These are phyloP conservation scores for Drepana falcataria DNA, from an alignment of 2,888 invertebrate species.

Conservation along the genomic window DNA sequence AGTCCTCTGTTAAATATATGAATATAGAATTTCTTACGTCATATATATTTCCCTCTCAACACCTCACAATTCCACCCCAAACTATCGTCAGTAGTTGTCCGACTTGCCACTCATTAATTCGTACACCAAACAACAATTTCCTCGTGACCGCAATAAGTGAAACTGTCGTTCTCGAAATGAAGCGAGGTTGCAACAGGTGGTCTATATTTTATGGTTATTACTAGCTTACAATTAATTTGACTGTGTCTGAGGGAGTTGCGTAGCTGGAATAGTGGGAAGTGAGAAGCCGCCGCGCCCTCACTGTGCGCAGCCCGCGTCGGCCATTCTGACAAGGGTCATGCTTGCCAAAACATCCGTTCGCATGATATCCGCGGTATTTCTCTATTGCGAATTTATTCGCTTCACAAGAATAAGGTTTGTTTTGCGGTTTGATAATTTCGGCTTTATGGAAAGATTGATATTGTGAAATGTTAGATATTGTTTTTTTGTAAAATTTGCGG, in stretches of 20 bases:
- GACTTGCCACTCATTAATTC: not conserved
- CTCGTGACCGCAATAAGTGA: constrained; percentile 6
- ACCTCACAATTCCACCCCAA: not conserved
- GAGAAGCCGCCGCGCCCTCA: constrained; percentile 14
- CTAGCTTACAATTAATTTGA: constrained; percentile 59
- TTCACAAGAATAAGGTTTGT: constrained; percentile 21
- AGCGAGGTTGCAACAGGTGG: constrained; percentile 49
- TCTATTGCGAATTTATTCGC: constrained; percentile 40
- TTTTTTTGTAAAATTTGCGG: no score
- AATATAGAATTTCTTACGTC: no score
- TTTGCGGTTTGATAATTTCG: constrained; percentile 11
- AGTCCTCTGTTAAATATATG: no score
- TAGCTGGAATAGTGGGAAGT: constrained; percentile 26
- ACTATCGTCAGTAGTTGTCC: not conserved
- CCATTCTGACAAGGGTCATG: constrained; percentile 45
- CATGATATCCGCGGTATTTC: constrained; percentile 41
- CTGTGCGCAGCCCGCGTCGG: constrained; percentile 8
- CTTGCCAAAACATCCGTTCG: constrained; percentile 49
- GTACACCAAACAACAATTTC: not conserved
- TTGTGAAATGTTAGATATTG: no score
- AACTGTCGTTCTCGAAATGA: constrained; percentile 14
- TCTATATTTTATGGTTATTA: constrained; percentile 58
- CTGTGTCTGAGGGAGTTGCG: constrained; percentile 35
- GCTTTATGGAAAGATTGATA: no score
- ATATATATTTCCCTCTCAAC: no score